Evolutionary conservation across 2,113 vertebrate genomes (phyloP), one percentile per base, ranked within the genome.

Genomic region (Spilogale gracilis): DNA sequence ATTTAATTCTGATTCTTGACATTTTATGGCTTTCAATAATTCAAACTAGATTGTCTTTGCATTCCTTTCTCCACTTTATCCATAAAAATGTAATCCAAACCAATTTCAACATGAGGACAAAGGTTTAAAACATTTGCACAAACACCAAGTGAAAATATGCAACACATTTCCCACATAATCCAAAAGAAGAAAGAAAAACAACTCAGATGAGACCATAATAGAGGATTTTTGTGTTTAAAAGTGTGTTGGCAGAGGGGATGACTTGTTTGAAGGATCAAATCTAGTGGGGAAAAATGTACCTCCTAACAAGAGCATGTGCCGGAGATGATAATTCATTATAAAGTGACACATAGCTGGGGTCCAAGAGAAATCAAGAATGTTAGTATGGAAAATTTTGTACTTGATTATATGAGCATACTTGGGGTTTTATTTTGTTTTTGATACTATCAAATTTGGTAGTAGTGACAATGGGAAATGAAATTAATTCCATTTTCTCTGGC

Each of bases 101-200:
- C 30, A 69, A 54, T 58, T 52, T 96, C 58, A 50, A 80, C 20
- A 10, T 1, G n/a, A 18, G 71, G 43, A 60, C 58, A 83, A 89
- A 48, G 3, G 23, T 69, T 50, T 86, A 83, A 89, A 86, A 74
- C 43, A 87, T 78, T 73, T 21, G 21, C 74, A 60, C n/a, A 78
- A 85, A 65, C 25, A 38, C 16, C 56, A 48, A 67, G 43, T 43
- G 38, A 45, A 85, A 82, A 82, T 38, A 54, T 12, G 27, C 9
- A 92, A 27, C 23, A 48, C 9, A 13, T 81, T 85, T 43, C 50
- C 52, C 67, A 65, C 18, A 65, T 63, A 94, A 58, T 48, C 45
- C 54, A 89, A 81, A 94, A 89, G 69, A 83, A 63, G 80, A 91
- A 93, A 97, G 84, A 73, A 93, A 93, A 96, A 60, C 52, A 81